These are phyloP conservation scores for Nerophis ophidion DNA, from an alignment of 2,113 vertebrate genomes.

Conservation along the genomic window DNA sequence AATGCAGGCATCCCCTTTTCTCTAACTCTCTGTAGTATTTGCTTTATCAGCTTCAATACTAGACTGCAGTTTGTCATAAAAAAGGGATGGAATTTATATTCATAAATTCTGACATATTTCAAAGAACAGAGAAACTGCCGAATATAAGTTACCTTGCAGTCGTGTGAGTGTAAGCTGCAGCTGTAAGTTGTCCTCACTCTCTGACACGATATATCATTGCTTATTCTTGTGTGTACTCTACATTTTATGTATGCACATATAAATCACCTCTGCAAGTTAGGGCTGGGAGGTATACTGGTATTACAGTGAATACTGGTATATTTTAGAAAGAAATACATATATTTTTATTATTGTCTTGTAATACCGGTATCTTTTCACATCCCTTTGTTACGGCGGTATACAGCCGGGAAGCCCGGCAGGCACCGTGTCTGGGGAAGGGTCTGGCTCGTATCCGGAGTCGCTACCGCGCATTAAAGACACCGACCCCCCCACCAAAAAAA, in stretches of 20 bases:
- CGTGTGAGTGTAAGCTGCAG: not conserved
- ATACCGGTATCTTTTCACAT: too few species aligned
- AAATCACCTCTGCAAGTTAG: not conserved
- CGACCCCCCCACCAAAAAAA: too few species aligned
- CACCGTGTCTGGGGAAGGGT: too few species aligned
- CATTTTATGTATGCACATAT: conserved; percentile 2
- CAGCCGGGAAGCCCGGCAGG: too few species aligned
- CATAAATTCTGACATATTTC: not conserved
- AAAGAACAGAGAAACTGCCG: not conserved
- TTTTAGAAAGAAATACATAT: too few species aligned
- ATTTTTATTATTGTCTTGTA: too few species aligned
- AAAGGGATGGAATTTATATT: not conserved
- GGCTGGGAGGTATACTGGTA: too few species aligned
- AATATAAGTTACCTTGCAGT: not conserved
- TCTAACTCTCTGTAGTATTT: not conserved
- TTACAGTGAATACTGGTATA: too few species aligned
- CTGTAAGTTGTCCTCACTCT: conserved; percentile 1
- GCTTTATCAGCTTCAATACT: not conserved
- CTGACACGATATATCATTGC: conserved; percentile 1
- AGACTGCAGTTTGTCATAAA: not conserved
- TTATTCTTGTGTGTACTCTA: conserved; percentile 4
- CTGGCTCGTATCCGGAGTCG: too few species aligned
- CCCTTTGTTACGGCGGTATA: too few species aligned
- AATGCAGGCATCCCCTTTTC: not conserved
- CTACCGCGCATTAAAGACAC: too few species aligned